A percentile compares a stretch with the other conserved stretches of the same genome.
These are phyloP conservation scores for Lasioglossum baleicum DNA, from an alignment of 1,140 invertebrate genomes.

Conservation along the genomic window DNA sequence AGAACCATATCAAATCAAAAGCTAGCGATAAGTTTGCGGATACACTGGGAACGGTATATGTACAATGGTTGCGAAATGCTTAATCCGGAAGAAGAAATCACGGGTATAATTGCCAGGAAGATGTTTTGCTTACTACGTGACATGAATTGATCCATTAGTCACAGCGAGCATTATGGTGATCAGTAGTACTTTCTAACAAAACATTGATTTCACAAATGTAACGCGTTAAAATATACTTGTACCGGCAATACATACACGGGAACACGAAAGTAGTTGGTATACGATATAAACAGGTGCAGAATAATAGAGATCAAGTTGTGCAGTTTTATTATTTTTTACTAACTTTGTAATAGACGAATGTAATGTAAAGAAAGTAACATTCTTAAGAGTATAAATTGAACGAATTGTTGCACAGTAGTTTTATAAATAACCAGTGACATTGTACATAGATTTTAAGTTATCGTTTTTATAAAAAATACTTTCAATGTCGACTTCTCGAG, in stretches of 20 bases:
- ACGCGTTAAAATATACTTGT: background rate
- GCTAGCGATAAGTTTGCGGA: conserved; percentile 6
- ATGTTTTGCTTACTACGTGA: background rate
- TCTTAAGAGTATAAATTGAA: conserved; percentile 16
- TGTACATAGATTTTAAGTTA: conserved; percentile 25
- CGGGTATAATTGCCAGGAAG: background rate
- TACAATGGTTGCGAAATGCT: background rate
- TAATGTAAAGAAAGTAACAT: conserved; percentile 6
- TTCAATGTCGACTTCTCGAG: background rate
- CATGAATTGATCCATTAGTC: background rate
- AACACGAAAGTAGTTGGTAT: conserved; percentile 44
- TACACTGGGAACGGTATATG: background rate
- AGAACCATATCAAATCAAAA: conserved; percentile 29
- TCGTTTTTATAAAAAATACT: conserved; percentile 2
- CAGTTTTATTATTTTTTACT: conserved; percentile 9
- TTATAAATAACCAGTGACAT: conserved; percentile 8
- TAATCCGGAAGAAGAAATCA: background rate
- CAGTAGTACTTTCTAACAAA: background rate
- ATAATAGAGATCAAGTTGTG: conserved; percentile 21
- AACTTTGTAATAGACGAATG: conserved; percentile 12
- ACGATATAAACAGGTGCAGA: conserved; percentile 34
- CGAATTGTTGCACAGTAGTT: conserved; percentile 25
- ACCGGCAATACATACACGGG: conserved; percentile 29
- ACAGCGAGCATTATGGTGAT: background rate
- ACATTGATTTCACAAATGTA: background rate